A percentile compares a stretch with the other conserved stretches of the same genome.
Conservation (phyloP, 2,797 vertebrate genomes). For the Sylvia borin region DNA sequence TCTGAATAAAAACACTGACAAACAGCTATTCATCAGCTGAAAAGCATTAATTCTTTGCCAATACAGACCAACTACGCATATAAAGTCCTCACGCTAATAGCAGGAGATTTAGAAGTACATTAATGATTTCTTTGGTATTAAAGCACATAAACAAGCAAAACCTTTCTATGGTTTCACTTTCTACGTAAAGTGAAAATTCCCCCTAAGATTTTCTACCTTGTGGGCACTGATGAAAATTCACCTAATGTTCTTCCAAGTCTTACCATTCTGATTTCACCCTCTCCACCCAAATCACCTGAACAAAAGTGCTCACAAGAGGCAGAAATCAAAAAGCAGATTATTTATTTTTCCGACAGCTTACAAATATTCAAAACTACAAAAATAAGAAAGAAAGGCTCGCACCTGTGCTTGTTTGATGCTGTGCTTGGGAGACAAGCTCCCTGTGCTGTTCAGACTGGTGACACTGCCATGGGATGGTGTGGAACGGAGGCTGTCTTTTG, state of each 20-base stretch:
- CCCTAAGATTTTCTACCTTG: not conserved
- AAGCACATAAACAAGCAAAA: not conserved
- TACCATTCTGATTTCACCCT: not conserved
- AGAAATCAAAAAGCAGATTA: not conserved
- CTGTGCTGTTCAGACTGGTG: conserved; percentile 93
- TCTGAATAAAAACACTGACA: not conserved
- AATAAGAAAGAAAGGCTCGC: not conserved
- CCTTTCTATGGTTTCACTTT: not conserved
- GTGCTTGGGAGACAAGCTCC: conserved; percentile 95
- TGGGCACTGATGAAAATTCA: not conserved
- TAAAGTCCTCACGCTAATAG: not conserved
- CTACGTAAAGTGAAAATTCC: not conserved
- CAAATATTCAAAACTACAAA: not conserved
- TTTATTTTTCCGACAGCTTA: not conserved
- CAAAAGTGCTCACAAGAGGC: not conserved
- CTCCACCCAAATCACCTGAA: not conserved
- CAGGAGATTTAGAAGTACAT: not conserved
- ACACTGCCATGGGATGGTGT: conserved; percentile 94
- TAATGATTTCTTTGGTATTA: not conserved
- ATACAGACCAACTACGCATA: not conserved
- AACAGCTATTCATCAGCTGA: not conserved
- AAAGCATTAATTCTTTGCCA: not conserved
- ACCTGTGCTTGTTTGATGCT: conserved; percentile 89
- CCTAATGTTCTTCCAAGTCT: not conserved
- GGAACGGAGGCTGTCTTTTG: conserved; percentile 92